Evolutionary conservation across 2,797 vertebrate genomes (phyloP).

Genomic region (Coreius guichenoti): DNA sequence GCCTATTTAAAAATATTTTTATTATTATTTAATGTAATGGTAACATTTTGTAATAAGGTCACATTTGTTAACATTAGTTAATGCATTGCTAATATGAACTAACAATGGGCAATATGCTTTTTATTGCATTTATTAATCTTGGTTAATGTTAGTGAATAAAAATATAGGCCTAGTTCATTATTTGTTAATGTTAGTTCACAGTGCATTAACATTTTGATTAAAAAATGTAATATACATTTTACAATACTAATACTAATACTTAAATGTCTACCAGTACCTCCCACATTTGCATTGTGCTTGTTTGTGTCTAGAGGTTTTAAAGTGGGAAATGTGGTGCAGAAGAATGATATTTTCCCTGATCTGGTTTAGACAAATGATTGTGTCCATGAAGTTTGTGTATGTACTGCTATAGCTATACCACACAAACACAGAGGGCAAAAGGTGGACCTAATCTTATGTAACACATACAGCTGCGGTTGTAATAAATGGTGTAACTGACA

Average conservation of each 20-base stretch:
- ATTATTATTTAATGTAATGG: neutral
- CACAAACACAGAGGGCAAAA: slow-evolving; percentile 13
- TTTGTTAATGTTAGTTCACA: neutral
- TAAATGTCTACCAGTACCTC: neutral
- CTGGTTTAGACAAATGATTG: neutral
- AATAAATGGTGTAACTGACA: neutral
- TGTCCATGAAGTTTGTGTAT: neutral
- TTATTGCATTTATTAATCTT: neutral
- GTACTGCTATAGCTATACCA: neutral
- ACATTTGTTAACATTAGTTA: neutral
- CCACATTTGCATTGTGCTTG: neutral
- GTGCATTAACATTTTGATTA: neutral
- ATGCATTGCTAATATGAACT: neutral
- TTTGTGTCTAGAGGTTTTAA: slow-evolving; percentile 13
- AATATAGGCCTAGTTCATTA: neutral
- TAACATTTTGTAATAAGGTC: neutral
- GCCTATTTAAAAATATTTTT: neutral
- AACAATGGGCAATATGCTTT: neutral
- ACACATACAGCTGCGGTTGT: slow-evolving; percentile 7
- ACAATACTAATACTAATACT: no score
- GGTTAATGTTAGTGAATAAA: neutral
- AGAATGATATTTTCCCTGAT: neutral
- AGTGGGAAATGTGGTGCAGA: neutral
- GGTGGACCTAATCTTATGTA: slow-evolving; percentile 2
- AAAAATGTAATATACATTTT: neutral